Conservation (phyloP, 2,888 invertebrate genomes). For the Gordius sp. region DNA sequence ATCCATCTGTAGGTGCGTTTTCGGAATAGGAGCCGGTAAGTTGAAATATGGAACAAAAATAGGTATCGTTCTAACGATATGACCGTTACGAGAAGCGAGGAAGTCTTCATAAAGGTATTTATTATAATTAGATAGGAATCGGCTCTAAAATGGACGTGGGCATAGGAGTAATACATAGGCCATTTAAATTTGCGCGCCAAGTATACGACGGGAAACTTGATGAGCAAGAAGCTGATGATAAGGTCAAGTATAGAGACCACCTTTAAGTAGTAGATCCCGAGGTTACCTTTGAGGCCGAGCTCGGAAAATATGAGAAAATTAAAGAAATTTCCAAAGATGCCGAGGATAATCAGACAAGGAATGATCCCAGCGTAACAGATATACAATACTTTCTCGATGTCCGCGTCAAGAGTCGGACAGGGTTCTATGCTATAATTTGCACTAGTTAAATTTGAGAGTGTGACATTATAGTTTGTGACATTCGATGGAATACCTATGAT, state of each 20-base stretch:
- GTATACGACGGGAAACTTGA: constrained; percentile 7
- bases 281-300: background rate
- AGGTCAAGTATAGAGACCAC: background rate
- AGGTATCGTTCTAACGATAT: background rate
- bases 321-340: constrained; percentile 12
- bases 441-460: background rate
- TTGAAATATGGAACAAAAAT: background rate
- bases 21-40: background rate
- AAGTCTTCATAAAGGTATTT: constrained; percentile 6
- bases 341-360: background rate
- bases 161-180: background rate
- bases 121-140: background rate
- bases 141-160: background rate
- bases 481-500: too few species aligned
- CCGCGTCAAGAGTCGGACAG: background rate
- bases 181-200: background rate
- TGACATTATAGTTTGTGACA: background rate
- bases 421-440: too few species aligned
- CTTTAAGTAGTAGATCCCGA: background rate
- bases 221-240: constrained; percentile 3
- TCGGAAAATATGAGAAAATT: background rate
- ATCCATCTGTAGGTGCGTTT: background rate
- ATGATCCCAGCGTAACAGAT: background rate
- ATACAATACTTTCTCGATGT: background rate
- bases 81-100: background rate